These are phyloP conservation scores for Scaeva pyrastri DNA, from an alignment of 2,888 invertebrate species.

Conservation along the genomic window DNA sequence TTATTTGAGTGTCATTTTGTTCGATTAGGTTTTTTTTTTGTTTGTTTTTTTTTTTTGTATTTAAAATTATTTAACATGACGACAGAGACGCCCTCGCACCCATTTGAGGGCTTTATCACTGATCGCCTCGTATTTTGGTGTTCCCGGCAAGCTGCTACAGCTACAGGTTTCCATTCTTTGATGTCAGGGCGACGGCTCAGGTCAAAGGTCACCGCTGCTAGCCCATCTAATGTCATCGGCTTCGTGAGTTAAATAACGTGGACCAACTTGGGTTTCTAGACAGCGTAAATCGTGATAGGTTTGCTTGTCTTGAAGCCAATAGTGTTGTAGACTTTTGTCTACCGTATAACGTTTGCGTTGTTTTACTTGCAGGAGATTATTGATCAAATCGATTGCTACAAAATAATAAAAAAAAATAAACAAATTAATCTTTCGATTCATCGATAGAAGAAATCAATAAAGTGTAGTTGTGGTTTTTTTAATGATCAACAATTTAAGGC, in stretches of 20 bases:
- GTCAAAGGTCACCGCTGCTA: conserved; percentile 83
- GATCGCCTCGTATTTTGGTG: conserved; percentile 83
- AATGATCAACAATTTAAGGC: no score
- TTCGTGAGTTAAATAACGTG: conserved; percentile 95
- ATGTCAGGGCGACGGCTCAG: conserved; percentile 78
- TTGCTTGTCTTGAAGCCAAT: conserved; percentile 98
- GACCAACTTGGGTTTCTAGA: conserved; percentile 91
- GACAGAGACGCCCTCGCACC: conserved; percentile 83
- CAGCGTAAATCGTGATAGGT: conserved; percentile 97
- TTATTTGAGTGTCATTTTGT: conserved; percentile 68
- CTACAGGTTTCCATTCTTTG: conserved; percentile 77
- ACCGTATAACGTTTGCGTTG: conserved; percentile 97
- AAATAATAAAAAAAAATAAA: background rate
- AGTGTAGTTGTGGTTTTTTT: no score
- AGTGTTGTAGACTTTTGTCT: conserved; percentile 97
- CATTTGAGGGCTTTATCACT: conserved; percentile 83
- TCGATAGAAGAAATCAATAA: no score
- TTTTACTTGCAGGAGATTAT: conserved; percentile 98
- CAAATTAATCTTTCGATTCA: no score
- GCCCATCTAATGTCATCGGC: conserved; percentile 96
- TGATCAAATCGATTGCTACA: conserved; percentile 98
- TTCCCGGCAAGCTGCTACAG: conserved; percentile 80
- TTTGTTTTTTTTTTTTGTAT: background rate
- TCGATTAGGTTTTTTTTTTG: conserved; percentile 27
- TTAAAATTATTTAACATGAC: conserved; percentile 81